These are phyloP conservation scores for Bovichtus variegatus DNA, from an alignment of 2,797 vertebrate species.

Conservation along the genomic window DNA sequence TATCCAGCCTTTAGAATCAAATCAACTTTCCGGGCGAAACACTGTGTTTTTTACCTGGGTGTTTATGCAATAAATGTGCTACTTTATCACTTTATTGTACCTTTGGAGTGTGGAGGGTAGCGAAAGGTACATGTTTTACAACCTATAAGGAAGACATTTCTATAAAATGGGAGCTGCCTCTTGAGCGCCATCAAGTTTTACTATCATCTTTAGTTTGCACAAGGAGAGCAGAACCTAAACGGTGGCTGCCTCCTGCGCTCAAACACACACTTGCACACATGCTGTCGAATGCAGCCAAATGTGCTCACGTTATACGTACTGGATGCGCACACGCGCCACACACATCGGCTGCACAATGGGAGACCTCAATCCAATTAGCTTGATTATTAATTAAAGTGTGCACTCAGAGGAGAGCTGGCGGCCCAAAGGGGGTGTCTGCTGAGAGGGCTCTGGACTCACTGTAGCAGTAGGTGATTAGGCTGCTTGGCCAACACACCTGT, in stretches of 20 bases:
- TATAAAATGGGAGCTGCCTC: slow-evolving; percentile 78
- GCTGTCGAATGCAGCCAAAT: slow-evolving; percentile 34
- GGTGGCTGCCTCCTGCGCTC: slow-evolving; percentile 37
- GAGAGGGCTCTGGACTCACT: slow-evolving; percentile 72
- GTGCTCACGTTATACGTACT: slow-evolving; percentile 42
- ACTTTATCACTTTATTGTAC: slow-evolving; percentile 71
- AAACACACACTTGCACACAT: slow-evolving; percentile 18
- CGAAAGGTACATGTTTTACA: slow-evolving; percentile 76
- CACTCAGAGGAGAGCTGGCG: slow-evolving; percentile 75
- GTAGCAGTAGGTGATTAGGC: slow-evolving; percentile 76
- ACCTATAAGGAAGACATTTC: slow-evolving; percentile 75
- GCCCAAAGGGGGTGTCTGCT: slow-evolving; percentile 78
- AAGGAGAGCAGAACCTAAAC: slow-evolving; percentile 64
- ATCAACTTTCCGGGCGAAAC: slow-evolving; percentile 47
- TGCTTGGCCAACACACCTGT: slow-evolving; percentile 56
- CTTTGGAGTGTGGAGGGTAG: slow-evolving; percentile 65
- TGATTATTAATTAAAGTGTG: slow-evolving; percentile 85
- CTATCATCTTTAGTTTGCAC: slow-evolving; percentile 71
- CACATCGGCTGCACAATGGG: slow-evolving; percentile 67
- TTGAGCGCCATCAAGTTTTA: slow-evolving; percentile 80
- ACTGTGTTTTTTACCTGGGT: slow-evolving; percentile 54
- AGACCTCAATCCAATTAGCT: slow-evolving; percentile 83
- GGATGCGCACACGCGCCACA: slow-evolving; percentile 8
- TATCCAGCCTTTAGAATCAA: slow-evolving; percentile 54
- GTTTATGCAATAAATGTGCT: slow-evolving; percentile 69